A percentile compares a stretch with the other conserved stretches of the same genome.
These are phyloP conservation scores for Eriocheir sinensis DNA, from an alignment of 1,140 invertebrate species.

Conservation along the genomic window DNA sequence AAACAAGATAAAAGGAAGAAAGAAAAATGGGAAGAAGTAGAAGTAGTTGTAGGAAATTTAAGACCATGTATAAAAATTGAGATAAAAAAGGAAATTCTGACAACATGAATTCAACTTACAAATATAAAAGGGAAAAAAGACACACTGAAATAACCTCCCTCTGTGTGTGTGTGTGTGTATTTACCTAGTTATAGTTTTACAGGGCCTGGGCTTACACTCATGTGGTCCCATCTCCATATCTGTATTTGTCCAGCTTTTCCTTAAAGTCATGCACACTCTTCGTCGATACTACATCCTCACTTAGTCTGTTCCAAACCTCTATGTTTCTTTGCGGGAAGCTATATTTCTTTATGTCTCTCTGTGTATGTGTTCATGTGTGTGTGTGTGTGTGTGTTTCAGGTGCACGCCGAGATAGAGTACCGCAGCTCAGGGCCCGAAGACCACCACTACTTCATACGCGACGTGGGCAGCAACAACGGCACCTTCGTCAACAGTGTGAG, in stretches of 20 bases:
- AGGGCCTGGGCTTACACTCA: too few relatives aligned
- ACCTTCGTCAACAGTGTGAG: constrained; percentile 61
- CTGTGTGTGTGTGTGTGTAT: too few relatives aligned
- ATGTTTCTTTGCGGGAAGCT: background rate
- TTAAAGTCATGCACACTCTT: too few relatives aligned
- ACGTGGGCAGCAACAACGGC: constrained; percentile 69
- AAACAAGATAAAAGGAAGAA: background rate
- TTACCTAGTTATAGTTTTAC: too few relatives aligned
- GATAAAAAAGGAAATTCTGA: too few relatives aligned
- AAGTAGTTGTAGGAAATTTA: too few relatives aligned
- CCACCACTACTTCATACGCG: constrained; percentile 69
- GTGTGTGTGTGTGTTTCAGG: constrained; percentile 43
- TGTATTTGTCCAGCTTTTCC: too few relatives aligned
- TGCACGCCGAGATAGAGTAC: constrained; percentile 72
- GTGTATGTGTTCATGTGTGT: background rate
- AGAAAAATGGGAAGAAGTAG: background rate
- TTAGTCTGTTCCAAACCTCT: background rate
- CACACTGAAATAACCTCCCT: too few relatives aligned
- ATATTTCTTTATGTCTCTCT: background rate
- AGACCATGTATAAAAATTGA: too few relatives aligned
- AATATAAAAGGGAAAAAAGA: background rate
- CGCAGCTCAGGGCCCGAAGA: constrained; percentile 58
- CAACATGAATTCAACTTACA: too few relatives aligned
- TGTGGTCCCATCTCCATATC: too few relatives aligned
- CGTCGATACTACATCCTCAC: too few relatives aligned